Conservation (phyloP, 2,113 vertebrate species). For the Redunca redunca region DNA sequence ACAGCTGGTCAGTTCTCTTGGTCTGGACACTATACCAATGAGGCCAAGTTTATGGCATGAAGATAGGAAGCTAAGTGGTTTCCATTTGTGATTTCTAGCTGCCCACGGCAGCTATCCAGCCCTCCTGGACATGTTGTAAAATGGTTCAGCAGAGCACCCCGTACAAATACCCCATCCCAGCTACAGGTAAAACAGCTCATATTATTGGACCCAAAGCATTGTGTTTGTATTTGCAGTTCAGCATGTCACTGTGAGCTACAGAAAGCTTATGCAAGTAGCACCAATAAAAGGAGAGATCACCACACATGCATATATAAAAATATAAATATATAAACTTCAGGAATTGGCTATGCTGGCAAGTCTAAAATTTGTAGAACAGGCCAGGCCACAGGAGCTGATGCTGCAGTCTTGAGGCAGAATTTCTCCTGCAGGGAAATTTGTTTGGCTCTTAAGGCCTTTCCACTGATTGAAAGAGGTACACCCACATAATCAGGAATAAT, state of each 20-base stretch:
- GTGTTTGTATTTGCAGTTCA: background rate
- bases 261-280: background rate
- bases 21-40: background rate
- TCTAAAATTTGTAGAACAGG: background rate
- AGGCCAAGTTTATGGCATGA: background rate
- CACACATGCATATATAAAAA: background rate
- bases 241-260: background rate
- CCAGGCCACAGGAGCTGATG: background rate
- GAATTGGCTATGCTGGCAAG: background rate
- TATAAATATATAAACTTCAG: background rate
- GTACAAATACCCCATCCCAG: background rate
- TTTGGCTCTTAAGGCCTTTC: background rate
- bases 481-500: background rate
- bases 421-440: background rate
- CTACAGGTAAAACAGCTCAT: background rate
- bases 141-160: background rate
- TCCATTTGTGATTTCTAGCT: background rate
- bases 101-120: accelerated
- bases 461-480: background rate
- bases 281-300: background rate
- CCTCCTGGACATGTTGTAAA: background rate
- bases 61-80: background rate
- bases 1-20: background rate
- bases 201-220: background rate
- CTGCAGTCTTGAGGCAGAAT: background rate